Conservation (phyloP, 2,888 invertebrate genomes). For the Acrocyrtus sp. region DNA sequence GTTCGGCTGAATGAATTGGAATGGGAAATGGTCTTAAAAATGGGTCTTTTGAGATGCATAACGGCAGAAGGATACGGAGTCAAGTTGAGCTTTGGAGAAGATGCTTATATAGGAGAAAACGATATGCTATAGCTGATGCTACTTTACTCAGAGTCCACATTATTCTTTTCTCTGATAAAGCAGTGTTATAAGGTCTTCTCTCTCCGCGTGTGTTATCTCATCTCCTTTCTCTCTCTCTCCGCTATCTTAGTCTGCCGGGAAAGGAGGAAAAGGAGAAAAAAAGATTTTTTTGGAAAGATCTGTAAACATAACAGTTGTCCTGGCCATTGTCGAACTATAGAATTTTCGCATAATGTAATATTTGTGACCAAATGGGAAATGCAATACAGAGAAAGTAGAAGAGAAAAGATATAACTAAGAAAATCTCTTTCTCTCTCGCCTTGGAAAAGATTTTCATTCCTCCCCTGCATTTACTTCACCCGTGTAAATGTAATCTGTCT, state of each 20-base stretch:
- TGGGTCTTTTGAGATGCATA: constrained; percentile 53
- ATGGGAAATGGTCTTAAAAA: constrained; percentile 52
- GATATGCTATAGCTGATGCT: background rate
- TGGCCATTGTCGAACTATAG: constrained; percentile 9
- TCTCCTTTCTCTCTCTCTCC: too few relatives aligned
- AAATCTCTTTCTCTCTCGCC: constrained; percentile 8
- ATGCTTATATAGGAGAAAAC: background rate
- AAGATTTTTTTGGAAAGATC: too few relatives aligned
- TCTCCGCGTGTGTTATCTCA: background rate
- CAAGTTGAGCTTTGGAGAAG: constrained; percentile 9
- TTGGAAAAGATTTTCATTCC: constrained; percentile 33
- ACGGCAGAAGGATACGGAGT: constrained; percentile 46
- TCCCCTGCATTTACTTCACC: constrained; percentile 34
- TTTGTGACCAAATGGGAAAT: constrained; percentile 23
- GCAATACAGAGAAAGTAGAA: constrained; percentile 1
- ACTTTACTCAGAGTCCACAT: background rate
- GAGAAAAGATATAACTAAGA: too few relatives aligned
- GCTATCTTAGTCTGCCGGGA: too few relatives aligned
- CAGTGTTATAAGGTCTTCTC: constrained; percentile 5
- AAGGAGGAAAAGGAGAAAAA: background rate
- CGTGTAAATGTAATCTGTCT: constrained; percentile 39
- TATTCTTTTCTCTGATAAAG: constrained; percentile 4
- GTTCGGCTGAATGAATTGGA: constrained; percentile 45
- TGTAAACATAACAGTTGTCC: constrained; percentile 21
- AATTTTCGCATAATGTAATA: constrained; percentile 14